These are phyloP conservation scores for Margaritifera margaritifera DNA, from an alignment of 2,888 invertebrate genomes.

Conservation along the genomic window DNA sequence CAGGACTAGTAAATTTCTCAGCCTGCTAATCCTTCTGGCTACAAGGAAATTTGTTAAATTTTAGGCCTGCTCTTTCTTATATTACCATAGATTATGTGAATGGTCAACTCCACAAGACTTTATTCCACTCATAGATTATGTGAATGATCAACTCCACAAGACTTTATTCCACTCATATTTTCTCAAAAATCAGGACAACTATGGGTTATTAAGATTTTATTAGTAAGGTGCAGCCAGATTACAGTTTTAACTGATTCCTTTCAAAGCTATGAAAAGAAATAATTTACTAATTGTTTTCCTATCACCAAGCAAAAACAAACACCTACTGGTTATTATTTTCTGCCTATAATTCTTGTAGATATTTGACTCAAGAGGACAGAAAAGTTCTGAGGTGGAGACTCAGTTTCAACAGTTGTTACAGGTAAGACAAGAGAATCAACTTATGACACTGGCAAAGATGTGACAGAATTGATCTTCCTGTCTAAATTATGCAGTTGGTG, in stretches of 20 bases:
- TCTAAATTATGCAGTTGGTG: too few species aligned
- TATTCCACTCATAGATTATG: neutral
- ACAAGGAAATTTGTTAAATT: too few species aligned
- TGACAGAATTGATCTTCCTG: too few species aligned
- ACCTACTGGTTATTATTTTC: neutral
- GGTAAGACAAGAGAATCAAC: conserved; percentile 30
- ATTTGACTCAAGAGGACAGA: conserved; percentile 41
- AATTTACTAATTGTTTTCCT: too few species aligned
- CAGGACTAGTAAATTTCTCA: too few species aligned
- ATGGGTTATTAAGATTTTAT: too few species aligned
- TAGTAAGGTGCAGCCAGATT: neutral
- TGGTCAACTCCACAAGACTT: neutral
- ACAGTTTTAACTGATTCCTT: neutral
- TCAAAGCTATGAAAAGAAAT: too few species aligned
- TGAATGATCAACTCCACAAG: neutral
- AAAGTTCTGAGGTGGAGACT: conserved; percentile 39
- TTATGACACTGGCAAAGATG: too few species aligned
- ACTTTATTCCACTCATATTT: neutral
- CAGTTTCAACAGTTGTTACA: conserved; percentile 46
- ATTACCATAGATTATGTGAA: neutral
- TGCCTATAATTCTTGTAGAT: conserved; percentile 33
- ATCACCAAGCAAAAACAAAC: too few species aligned
- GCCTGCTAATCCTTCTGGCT: too few species aligned
- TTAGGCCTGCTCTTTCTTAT: too few species aligned
- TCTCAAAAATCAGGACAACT: neutral